A percentile compares a stretch with the other conserved stretches of the same genome.
Conservation (phyloP, 1,140 invertebrate genomes). For the Tetraneura akinire region DNA sequence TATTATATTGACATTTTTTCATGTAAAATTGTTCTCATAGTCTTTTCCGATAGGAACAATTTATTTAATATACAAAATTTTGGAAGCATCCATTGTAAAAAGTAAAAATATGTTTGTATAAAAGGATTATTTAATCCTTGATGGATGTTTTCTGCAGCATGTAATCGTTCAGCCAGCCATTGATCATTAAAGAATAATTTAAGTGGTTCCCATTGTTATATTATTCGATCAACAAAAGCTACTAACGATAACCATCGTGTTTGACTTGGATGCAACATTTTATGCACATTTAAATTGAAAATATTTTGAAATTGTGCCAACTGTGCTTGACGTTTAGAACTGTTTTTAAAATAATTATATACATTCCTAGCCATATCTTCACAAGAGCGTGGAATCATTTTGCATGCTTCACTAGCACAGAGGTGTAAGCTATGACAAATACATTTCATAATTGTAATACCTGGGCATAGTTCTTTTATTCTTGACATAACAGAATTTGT, state of each 20-base stretch:
- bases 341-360: not conserved
- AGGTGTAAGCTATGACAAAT: slow-evolving; percentile 59
- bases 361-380: not conserved
- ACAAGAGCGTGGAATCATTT: slow-evolving; percentile 54
- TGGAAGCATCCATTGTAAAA: slow-evolving; percentile 23
- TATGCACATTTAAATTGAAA: slow-evolving; percentile 48
- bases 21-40: no score
- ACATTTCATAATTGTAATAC: slow-evolving; percentile 58
- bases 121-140: slow-evolving; percentile 16
- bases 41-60: no score
- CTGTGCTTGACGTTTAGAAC: slow-evolving; percentile 2
- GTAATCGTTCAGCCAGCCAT: not conserved
- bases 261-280: slow-evolving; percentile 55
- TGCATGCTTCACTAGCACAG: slow-evolving; percentile 57
- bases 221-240: slow-evolving; percentile 54
- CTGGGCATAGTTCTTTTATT: slow-evolving; percentile 56
- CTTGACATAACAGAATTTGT: slow-evolving; percentile 57
- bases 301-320: slow-evolving; percentile 52
- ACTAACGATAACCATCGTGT: slow-evolving; percentile 56
- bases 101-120: slow-evolving; percentile 34
- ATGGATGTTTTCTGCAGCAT: not conserved
- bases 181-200: slow-evolving; percentile 53
- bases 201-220: slow-evolving; percentile 56
- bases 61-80: no score
- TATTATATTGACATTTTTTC: no score